phyloP scores from a whole-genome alignment of 2,113 vertebrate genomes.

The Addax nasomaculatus region DNA sequence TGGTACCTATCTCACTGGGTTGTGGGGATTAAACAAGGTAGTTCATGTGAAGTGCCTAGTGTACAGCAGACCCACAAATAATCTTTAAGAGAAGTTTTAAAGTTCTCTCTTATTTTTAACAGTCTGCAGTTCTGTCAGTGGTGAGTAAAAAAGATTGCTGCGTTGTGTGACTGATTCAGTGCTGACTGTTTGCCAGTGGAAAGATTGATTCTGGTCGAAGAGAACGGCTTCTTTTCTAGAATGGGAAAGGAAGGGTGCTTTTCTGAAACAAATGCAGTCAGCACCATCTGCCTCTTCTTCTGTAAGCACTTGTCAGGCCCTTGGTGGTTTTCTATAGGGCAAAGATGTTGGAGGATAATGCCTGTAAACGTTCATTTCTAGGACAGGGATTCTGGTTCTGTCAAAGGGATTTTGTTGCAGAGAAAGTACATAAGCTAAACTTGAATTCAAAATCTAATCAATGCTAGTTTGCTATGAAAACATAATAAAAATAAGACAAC shows the following conservation, averaged over 20 bases:
- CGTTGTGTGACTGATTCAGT: neutral
- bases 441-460: constrained; percentile 2
- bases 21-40: neutral
- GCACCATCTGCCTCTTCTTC: neutral
- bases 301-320: neutral
- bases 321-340: neutral
- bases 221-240: neutral
- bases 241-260: neutral
- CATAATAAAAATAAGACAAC: neutral
- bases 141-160: neutral
- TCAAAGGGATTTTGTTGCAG: neutral
- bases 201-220: neutral
- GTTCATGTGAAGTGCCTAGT: neutral
- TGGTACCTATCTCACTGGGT: neutral
- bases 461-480: neutral
- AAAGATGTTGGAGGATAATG: neutral
- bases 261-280: neutral
- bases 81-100: constrained; percentile 13
- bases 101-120: neutral
- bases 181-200: neutral
- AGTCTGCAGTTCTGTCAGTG: neutral
- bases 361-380: neutral
- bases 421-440: neutral
- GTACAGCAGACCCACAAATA: neutral
- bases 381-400: neutral